phyloP scores from a whole-genome alignment of 2,113 vertebrate species.

The Caracal caracal region DNA sequence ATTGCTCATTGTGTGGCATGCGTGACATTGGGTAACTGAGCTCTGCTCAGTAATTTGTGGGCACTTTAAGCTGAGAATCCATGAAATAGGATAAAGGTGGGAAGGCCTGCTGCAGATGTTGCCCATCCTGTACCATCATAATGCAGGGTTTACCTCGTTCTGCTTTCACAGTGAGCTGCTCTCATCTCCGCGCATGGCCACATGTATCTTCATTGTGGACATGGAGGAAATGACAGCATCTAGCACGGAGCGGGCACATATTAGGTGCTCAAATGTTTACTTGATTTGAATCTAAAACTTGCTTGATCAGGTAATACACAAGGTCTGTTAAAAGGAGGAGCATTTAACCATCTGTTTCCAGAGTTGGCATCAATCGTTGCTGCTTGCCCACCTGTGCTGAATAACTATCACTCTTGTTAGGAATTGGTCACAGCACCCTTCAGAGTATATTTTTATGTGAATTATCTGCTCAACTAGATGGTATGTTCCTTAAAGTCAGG shows the following conservation, averaged over 20 bases:
- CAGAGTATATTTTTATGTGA: neutral
- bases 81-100: neutral
- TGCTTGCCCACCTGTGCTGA: neutral
- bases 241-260: neutral
- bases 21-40: neutral
- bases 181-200: rapidly evolving
- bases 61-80: neutral
- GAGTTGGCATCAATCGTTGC: neutral
- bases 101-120: neutral
- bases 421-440: neutral
- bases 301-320: too few relatives aligned
- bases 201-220: neutral
- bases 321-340: neutral
- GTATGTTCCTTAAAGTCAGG: neutral
- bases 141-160: neutral
- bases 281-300: neutral
- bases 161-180: rapidly evolving
- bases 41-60: neutral
- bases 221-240: neutral
- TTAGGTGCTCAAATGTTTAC: neutral
- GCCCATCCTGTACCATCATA: neutral
- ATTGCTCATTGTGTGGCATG: neutral
- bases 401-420: neutral
- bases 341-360: neutral
- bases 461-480: neutral